Conservation (phyloP, 2,113 vertebrate genomes). For the Ailuropoda melanoleuca region DNA sequence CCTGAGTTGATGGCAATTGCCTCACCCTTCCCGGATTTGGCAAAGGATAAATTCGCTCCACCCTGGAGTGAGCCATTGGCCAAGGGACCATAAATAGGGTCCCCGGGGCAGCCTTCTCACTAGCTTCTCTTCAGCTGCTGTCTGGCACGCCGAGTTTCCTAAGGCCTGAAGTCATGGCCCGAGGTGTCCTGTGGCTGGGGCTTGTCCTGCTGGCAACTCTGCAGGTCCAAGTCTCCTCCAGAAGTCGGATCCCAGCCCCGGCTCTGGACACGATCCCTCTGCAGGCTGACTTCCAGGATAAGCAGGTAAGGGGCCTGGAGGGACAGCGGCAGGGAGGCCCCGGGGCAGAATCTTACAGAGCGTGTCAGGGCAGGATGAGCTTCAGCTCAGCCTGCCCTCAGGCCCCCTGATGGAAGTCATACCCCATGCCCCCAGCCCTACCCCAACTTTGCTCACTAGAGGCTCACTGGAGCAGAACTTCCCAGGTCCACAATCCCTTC, state of each 20-base stretch:
- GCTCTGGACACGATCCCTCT: not conserved
- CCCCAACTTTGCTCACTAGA: not conserved
- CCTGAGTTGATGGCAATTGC: not conserved
- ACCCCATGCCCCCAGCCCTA: too few relatives aligned
- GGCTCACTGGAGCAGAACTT: not conserved
- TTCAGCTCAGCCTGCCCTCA: not conserved
- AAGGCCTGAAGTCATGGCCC: not conserved
- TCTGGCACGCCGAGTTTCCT: not conserved
- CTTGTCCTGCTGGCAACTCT: conserved; percentile 47
- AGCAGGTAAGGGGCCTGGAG: conserved; percentile 38
- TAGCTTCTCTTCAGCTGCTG: not conserved
- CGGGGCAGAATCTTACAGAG: not conserved
- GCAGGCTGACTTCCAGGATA: conserved; percentile 37
- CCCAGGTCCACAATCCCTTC: not conserved
- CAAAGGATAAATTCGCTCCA: conserved; percentile 2
- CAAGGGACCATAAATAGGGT: conserved; percentile 48
- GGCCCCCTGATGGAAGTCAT: not conserved
- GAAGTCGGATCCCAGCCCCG: not conserved
- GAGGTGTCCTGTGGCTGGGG: conserved; percentile 39
- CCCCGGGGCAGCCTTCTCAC: not conserved
- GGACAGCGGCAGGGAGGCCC: not conserved
- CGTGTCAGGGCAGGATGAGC: too few relatives aligned
- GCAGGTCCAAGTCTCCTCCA: not conserved
- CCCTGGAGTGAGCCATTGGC: not conserved
- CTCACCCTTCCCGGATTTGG: conserved; percentile 65